Evolutionary conservation across 2,113 vertebrate genomes (phyloP).

Genomic region (Burhinus bistriatus): DNA sequence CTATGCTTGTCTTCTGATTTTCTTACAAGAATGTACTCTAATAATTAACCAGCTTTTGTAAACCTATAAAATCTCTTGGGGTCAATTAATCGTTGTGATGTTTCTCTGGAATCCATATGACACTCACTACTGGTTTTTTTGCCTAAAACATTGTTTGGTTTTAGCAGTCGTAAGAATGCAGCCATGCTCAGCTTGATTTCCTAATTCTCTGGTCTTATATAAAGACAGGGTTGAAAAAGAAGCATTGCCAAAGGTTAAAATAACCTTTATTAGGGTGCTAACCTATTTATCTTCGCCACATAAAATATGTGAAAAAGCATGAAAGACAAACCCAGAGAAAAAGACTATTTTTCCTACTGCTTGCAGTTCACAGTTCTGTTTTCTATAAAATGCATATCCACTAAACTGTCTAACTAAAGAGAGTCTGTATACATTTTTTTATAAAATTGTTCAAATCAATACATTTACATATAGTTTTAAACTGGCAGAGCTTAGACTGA

Average conservation of each 20-base stretch:
- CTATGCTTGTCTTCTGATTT: background rate
- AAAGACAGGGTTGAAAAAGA: background rate
- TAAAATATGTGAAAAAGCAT: background rate
- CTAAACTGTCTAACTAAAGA: background rate
- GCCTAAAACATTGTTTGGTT: background rate
- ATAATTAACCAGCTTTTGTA: background rate
- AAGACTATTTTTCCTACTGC: background rate
- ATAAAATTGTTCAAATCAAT: background rate
- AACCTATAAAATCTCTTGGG: background rate
- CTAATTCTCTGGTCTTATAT: background rate
- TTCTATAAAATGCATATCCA: background rate
- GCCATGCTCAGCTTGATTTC: background rate
- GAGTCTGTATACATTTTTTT: background rate
- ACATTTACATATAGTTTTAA: background rate
- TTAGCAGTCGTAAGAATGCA: background rate
- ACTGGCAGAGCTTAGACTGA: background rate
- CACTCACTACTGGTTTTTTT: background rate
- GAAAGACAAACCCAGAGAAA: background rate
- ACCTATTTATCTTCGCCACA: conserved; percentile 17
- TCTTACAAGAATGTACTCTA: background rate
- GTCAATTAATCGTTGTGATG: background rate
- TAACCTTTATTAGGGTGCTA: background rate
- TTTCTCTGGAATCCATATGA: background rate
- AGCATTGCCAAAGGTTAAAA: conserved; percentile 35
- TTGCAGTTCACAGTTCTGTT: background rate